Percentiles rank a stretch among this genome's conserved stretches.
phyloP scores from a whole-genome alignment of 2,888 invertebrate genomes.

The Drosophila koepferae region DNA sequence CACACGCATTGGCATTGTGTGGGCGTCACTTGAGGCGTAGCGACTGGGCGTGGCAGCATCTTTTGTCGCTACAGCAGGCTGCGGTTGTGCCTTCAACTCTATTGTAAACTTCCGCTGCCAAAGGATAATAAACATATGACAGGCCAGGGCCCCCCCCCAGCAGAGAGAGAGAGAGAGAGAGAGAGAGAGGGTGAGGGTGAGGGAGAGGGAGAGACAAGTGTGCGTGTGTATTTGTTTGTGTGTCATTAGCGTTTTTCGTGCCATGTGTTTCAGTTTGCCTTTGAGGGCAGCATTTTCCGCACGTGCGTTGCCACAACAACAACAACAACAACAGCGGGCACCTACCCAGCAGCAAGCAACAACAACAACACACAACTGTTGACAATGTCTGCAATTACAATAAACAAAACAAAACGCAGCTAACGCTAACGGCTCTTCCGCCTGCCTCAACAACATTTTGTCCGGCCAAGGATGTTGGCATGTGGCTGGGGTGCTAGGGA shows the following conservation, averaged over 20 bases:
- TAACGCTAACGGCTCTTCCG: slow-evolving; percentile 64
- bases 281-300: slow-evolving; percentile 57
- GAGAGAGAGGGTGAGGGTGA: neutral
- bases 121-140: slow-evolving; percentile 79
- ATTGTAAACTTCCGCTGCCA: slow-evolving; percentile 72
- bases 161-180: slow-evolving; percentile 30
- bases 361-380: slow-evolving; percentile 29
- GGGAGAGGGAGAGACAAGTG: neutral
- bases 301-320: slow-evolving; percentile 53
- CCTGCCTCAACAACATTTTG: slow-evolving; percentile 8
- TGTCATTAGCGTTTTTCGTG: slow-evolving; percentile 66
- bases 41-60: slow-evolving; percentile 57
- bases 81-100: slow-evolving; percentile 52
- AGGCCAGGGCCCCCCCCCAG: slow-evolving; percentile 43
- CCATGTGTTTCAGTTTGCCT: slow-evolving; percentile 62
- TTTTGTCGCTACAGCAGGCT: slow-evolving; percentile 53
- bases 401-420: slow-evolving; percentile 76
- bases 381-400: slow-evolving; percentile 74
- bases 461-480: neutral
- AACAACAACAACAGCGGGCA: slow-evolving; percentile 29
- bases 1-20: neutral
- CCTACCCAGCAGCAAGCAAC: slow-evolving; percentile 28
- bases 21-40: slow-evolving; percentile 7
- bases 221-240: slow-evolving; percentile 41
- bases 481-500: neutral